phyloP scores from a whole-genome alignment of 2,888 invertebrate species.

The Nymphalis urticae region DNA sequence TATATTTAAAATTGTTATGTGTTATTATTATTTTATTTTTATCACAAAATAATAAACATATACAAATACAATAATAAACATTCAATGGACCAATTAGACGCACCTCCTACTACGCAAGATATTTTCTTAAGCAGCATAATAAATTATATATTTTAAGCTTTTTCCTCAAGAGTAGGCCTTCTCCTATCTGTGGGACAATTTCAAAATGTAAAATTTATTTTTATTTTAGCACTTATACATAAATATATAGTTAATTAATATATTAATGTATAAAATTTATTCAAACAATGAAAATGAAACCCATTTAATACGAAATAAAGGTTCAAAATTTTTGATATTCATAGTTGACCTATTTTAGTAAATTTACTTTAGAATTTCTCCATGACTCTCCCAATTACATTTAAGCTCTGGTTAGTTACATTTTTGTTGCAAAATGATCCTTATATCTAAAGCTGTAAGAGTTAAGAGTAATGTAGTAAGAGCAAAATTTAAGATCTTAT shows the following conservation, averaged over 20 bases:
- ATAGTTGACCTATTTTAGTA: not conserved
- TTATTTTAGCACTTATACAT: no score
- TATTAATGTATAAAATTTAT: not conserved
- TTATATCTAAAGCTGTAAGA: not conserved
- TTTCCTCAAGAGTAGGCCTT: no score
- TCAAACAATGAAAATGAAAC: not conserved
- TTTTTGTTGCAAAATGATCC: not conserved
- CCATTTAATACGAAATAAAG: not conserved
- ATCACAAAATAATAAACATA: no score
- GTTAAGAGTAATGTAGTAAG: not conserved
- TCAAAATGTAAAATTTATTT: not conserved
- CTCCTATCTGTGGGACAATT: not conserved
- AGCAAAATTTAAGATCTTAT: constrained; percentile 5
- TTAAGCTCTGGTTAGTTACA: not conserved
- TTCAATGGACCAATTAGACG: no score
- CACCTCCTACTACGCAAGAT: no score
- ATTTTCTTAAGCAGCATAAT: no score
- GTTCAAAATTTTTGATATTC: not conserved
- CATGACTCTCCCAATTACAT: not conserved
- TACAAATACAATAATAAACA: no score
- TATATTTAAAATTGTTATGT: no score
- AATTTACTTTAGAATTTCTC: not conserved
- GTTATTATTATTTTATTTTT: no score
- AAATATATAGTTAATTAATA: no score
- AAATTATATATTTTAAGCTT: no score